Conservation (phyloP, 2,113 vertebrate species). For the Lagenorhynchus albirostris region DNA sequence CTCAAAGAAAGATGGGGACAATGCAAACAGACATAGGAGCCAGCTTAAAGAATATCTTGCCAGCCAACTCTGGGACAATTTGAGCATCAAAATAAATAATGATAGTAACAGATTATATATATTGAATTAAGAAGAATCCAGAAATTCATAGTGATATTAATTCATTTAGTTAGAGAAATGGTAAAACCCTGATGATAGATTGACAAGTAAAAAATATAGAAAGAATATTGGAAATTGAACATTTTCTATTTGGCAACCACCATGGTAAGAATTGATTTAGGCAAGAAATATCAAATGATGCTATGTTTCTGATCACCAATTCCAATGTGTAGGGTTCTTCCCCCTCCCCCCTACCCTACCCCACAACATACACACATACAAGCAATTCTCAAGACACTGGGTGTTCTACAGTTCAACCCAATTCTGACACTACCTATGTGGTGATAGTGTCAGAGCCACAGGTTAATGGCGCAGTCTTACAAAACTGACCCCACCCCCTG, state of each 20-base stretch:
- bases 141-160: not conserved
- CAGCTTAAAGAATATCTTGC: not conserved
- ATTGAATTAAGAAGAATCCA: not conserved
- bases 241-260: not conserved
- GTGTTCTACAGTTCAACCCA: not conserved
- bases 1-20: not conserved
- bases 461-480: not conserved
- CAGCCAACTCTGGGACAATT: not conserved
- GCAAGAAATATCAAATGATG: not conserved
- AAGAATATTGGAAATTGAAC: not conserved
- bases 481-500: not conserved
- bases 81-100: not conserved
- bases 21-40: not conserved
- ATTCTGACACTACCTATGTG: not conserved
- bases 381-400: not conserved
- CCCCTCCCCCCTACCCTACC: accelerated
- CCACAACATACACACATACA: not conserved
- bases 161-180: not conserved
- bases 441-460: not conserved
- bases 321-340: not conserved
- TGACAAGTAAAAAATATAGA: not conserved
- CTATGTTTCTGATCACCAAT: not conserved
- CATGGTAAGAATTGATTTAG: not conserved
- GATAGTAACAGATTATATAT: not conserved
- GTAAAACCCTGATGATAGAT: not conserved